Percentiles rank a stretch among this genome's conserved stretches.
Conservation (phyloP, 2,113 vertebrate species). For the Pedionomus torquatus region DNA sequence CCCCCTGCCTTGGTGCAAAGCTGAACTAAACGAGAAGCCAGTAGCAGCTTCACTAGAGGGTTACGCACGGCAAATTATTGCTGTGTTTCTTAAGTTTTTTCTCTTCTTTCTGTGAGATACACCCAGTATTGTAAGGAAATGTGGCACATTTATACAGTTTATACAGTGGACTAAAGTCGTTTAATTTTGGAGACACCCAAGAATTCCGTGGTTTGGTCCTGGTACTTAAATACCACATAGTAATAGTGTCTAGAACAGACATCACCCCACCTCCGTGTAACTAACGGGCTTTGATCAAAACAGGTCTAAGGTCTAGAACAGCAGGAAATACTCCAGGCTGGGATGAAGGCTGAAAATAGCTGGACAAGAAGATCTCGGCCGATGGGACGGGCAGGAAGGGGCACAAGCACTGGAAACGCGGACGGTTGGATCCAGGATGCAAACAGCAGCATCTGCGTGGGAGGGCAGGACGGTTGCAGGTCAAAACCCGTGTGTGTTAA, state of each 20-base stretch:
- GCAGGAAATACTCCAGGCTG: background rate
- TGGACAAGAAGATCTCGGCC: background rate
- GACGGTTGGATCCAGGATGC: background rate
- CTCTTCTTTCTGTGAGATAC: background rate
- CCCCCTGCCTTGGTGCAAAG: background rate
- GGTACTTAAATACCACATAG: background rate
- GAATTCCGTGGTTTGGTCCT: background rate
- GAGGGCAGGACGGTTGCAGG: background rate
- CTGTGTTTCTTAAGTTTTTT: rapidly evolving
- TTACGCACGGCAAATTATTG: background rate
- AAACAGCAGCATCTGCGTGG: background rate
- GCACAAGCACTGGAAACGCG: background rate
- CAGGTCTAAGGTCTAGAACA: background rate
- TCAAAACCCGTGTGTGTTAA: background rate
- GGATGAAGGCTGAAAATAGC: background rate
- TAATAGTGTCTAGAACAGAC: background rate
- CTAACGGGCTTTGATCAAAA: background rate
- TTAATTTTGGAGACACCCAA: background rate
- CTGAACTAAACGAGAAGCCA: background rate
- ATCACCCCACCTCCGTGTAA: background rate
- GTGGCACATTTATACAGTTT: background rate
- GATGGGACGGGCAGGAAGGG: background rate
- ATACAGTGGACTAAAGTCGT: background rate
- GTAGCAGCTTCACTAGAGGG: background rate
- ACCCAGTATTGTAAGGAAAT: background rate